A percentile compares a stretch with the other conserved stretches of the same genome.
phyloP scores from a whole-genome alignment of 2,888 invertebrate species.

The Patella caerulea region DNA sequence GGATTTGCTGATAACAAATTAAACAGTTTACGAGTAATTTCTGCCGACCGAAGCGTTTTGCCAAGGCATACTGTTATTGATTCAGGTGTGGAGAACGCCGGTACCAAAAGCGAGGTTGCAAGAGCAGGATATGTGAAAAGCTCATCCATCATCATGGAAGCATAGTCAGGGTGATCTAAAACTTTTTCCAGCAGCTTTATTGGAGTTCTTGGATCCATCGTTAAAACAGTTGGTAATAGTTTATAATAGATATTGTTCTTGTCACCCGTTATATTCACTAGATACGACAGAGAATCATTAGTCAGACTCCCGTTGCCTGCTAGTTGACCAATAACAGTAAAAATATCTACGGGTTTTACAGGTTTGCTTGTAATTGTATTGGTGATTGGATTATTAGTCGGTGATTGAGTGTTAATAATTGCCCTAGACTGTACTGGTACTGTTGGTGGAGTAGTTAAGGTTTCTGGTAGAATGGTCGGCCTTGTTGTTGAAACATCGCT shows the following conservation, averaged over 20 bases:
- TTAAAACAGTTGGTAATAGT: not conserved
- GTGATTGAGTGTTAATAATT: not conserved
- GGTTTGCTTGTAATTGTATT: not conserved
- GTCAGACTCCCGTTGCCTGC: not conserved
- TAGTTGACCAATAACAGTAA: not conserved
- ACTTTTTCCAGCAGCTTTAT: not conserved
- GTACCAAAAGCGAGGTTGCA: not conserved
- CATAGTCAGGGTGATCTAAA: not conserved
- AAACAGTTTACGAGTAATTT: not conserved
- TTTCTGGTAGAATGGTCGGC: too few relatives aligned
- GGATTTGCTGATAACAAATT: not conserved
- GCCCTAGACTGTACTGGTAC: too few relatives aligned
- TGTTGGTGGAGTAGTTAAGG: too few relatives aligned
- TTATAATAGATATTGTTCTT: not conserved
- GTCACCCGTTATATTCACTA: not conserved
- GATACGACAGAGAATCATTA: not conserved
- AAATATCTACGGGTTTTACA: not conserved
- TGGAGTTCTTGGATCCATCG: not conserved
- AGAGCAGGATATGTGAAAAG: not conserved
- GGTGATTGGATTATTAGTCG: not conserved
- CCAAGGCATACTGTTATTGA: not conserved
- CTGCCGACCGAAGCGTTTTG: not conserved
- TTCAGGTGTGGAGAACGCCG: not conserved
- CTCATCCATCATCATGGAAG: not conserved
- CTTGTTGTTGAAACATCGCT: too few relatives aligned